Base-by-base conservation (phyloP, 2,113 vertebrate genomes). In the Petromus typicus region DNA sequence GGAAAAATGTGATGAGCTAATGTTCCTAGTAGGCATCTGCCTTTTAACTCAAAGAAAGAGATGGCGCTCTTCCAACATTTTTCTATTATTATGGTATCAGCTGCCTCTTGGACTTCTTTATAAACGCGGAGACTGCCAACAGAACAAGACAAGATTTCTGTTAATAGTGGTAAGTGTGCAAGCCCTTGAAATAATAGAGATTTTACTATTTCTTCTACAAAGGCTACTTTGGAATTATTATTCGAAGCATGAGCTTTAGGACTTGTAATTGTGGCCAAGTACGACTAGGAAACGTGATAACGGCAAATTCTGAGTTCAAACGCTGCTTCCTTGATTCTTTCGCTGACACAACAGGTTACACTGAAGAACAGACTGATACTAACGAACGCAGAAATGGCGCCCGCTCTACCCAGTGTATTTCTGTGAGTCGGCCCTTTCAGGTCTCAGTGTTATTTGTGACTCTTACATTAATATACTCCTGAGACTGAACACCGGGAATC, bases 51-150 rank as follows among this genome's bases (percentile, higher is more conserved):
- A 95, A 80, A 96, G 87, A 91, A 95, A 89, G 61, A 93, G 48
- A 93, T 95, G 97, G 96, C 95, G 78, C 56, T 82, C 78, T 78
- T 94, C 90, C 95, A 96, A 61, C 76, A 56, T 51, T 67, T 92
- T 96, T 89, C 79, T 96, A 78, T 91, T 93, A 90, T 45, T 93
- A 86, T 89, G 95, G 90, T 82, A 93, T 97, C 97, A 97, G 97
- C 96, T 94, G 97, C 91, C 93, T 95, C 95, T 93, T 95, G 80
- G 86, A 91, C 86, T 78, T 22, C 0, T 86, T 95, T 95, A 69
- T 82, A 89, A 95, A 63, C 95, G 81, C 67, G n/a, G 30, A 95
- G 86, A 93, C 51, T 94, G 89, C 84, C 94, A 86, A 95, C 69
- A 95, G 93, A 87, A 54, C 20, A 82, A 92, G 96, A 92, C 75